Evolutionary conservation across 2,113 vertebrate genomes (phyloP).

Genomic region (Hirundichthys speculiger): DNA sequence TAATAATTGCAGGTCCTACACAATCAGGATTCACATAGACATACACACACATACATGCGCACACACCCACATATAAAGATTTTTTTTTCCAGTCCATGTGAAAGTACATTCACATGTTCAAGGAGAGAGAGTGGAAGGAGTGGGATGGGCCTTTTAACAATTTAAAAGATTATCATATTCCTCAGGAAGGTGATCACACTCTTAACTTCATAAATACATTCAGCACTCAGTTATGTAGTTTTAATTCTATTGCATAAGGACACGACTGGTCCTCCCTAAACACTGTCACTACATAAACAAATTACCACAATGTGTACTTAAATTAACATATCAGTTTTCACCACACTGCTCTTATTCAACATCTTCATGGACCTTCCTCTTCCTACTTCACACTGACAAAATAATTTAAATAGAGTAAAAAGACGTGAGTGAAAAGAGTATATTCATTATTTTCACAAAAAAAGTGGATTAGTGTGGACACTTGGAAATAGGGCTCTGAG

Average conservation of each 20-base stretch:
- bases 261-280: constrained; percentile 56
- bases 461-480: constrained; percentile 67
- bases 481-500: constrained; percentile 32
- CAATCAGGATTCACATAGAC: constrained; percentile 45
- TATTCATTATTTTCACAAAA: constrained; percentile 41
- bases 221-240: constrained; percentile 61
- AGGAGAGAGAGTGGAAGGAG: background rate
- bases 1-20: constrained; percentile 41
- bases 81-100: background rate
- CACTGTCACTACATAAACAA: constrained; percentile 66
- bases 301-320: constrained; percentile 72
- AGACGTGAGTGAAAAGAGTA: constrained; percentile 52
- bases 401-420: constrained; percentile 69
- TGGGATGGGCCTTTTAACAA: background rate
- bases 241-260: constrained; percentile 64
- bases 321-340: constrained; percentile 70
- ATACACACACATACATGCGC: background rate
- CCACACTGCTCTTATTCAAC: constrained; percentile 18
- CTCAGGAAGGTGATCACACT: constrained; percentile 32
- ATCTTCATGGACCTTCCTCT: constrained; percentile 31
- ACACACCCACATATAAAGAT: background rate
- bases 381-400: constrained; percentile 37
- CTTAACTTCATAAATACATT: constrained; percentile 70
- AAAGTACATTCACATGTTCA: constrained; percentile 17
- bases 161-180: constrained; percentile 43